These are phyloP conservation scores for Otolemur garnettii DNA, from an alignment of 2,113 vertebrate species.

Conservation along the genomic window DNA sequence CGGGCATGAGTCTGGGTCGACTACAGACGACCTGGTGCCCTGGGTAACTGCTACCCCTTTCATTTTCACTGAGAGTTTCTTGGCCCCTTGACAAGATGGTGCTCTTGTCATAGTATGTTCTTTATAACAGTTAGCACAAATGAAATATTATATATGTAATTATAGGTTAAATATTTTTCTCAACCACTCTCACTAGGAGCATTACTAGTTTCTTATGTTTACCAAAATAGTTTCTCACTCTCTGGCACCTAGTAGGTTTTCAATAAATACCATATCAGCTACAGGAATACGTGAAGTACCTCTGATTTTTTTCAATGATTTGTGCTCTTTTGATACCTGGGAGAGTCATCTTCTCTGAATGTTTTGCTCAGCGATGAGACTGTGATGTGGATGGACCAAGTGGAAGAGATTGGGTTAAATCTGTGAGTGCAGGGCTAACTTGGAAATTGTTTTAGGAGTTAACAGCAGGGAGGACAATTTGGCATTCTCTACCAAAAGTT, in stretches of 20 bases:
- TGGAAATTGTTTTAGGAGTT: constrained; percentile 30
- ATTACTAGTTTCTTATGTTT: neutral
- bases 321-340: neutral
- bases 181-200: neutral
- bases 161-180: neutral
- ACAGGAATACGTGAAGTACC: constrained; percentile 1
- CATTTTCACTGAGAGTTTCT: neutral
- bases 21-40: neutral
- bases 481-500: constrained; percentile 11
- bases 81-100: neutral
- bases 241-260: neutral
- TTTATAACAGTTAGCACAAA: neutral
- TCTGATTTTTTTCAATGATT: neutral
- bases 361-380: neutral
- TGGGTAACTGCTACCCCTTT: neutral
- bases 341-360: neutral
- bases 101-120: neutral
- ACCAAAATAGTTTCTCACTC: neutral
- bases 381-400: neutral
- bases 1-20: neutral
- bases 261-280: constrained; percentile 11
- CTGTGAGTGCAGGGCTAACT: neutral
- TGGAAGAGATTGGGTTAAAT: neutral
- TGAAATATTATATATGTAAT: neutral
- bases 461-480: constrained; percentile 3